Evolutionary conservation across 2,888 invertebrate genomes (phyloP).

Genomic region (Heliconius cydno): DNA sequence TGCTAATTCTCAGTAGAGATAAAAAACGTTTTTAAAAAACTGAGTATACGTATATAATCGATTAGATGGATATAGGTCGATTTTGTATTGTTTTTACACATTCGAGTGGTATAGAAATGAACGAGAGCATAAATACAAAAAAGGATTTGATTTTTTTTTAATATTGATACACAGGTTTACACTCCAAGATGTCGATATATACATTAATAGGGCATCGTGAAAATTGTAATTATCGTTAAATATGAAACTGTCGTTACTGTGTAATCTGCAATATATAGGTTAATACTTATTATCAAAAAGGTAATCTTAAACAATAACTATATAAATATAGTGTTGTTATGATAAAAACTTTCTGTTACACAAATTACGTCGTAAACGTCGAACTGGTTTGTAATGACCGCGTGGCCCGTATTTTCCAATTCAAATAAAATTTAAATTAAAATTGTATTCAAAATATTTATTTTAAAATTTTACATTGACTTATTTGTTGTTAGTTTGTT

Average conservation of each 20-base stretch:
- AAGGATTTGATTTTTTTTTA: no score
- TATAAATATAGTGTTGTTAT: neutral
- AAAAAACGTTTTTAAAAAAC: no score
- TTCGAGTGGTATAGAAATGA: no score
- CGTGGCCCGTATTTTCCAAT: constrained; percentile 22
- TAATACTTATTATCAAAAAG: neutral
- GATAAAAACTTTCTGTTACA: constrained; percentile 13
- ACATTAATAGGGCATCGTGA: neutral
- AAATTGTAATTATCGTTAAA: constrained; percentile 5
- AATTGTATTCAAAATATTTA: constrained; percentile 6
- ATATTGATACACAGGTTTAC: neutral
- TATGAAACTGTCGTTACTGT: constrained; percentile 1
- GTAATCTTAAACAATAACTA: constrained; percentile 11
- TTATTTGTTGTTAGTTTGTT: neutral
- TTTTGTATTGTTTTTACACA: no score
- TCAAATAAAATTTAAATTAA: constrained; percentile 18
- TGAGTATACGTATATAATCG: no score
- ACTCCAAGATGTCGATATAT: neutral
- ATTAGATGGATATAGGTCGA: no score
- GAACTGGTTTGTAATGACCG: constrained; percentile 23
- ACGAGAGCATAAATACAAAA: no score
- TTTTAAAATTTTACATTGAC: neutral
- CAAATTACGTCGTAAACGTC: constrained; percentile 24
- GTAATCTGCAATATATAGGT: neutral
- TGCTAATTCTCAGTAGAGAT: no score